phyloP scores from a whole-genome alignment of 2,888 invertebrate genomes.

The Eristalis tenax region DNA sequence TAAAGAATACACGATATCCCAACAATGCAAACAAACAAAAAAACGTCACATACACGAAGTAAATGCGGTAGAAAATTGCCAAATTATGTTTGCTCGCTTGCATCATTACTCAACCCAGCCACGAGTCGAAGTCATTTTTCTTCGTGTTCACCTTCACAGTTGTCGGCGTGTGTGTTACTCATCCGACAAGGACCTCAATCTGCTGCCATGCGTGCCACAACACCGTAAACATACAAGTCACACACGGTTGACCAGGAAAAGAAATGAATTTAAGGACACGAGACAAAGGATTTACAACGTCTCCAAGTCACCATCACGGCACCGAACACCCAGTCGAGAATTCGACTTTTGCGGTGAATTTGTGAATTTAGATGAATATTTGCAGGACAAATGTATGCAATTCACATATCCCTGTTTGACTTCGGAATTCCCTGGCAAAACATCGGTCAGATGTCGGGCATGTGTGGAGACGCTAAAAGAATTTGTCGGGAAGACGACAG shows the following conservation, averaged over 20 bases:
- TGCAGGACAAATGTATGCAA: constrained; percentile 56
- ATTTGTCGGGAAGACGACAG: constrained; percentile 53
- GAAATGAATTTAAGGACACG: constrained; percentile 41
- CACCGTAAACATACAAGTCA: constrained; percentile 52
- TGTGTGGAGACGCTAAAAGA: constrained; percentile 48
- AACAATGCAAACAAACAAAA: constrained; percentile 17
- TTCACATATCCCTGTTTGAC: constrained; percentile 50
- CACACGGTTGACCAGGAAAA: constrained; percentile 61
- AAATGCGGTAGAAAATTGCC: constrained; percentile 71
- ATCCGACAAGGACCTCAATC: constrained; percentile 1
- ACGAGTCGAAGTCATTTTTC: constrained; percentile 62
- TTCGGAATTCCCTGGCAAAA: constrained; percentile 41
- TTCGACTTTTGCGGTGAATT: constrained; percentile 54
- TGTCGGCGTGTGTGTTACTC: background rate
- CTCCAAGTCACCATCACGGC: constrained; percentile 16
- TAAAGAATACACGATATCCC: background rate
- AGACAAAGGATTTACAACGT: constrained; percentile 56
- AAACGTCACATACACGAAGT: constrained; percentile 62
- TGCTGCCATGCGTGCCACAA: constrained; percentile 14
- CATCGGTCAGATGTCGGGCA: constrained; percentile 12
- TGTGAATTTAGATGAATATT: constrained; percentile 46
- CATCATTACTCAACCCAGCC: constrained; percentile 62
- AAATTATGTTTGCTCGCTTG: constrained; percentile 62
- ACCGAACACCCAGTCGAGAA: constrained; percentile 38
- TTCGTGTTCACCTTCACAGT: constrained; percentile 47